Conservation (phyloP, 2,888 invertebrate species). For the Protophormia terraenovae region DNA sequence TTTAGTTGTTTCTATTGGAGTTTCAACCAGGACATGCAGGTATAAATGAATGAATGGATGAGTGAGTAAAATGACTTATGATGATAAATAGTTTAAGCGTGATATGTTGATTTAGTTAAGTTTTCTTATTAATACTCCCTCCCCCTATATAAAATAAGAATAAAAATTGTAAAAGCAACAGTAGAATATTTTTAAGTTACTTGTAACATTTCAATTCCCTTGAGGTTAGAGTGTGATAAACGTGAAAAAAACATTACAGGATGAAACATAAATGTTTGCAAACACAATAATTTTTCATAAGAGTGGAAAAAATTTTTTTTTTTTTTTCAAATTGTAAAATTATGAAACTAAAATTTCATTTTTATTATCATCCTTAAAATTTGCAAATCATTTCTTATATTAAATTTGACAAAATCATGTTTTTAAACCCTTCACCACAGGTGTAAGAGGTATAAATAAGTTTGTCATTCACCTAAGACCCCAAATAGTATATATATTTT, state of each 20-base stretch:
- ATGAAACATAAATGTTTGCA: background rate
- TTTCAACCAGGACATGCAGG: constrained; percentile 48
- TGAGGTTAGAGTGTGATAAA: background rate
- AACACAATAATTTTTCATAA: background rate
- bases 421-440: too few relatives aligned
- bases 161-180: too few relatives aligned
- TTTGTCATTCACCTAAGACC: too few relatives aligned
- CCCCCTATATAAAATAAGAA: too few relatives aligned
- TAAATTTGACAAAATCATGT: too few relatives aligned
- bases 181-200: constrained; percentile 36
- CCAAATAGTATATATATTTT: too few relatives aligned
- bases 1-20: constrained; percentile 14
- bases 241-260: background rate
- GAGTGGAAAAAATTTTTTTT: background rate
- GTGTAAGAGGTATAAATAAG: too few relatives aligned
- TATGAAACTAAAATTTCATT: too few relatives aligned
- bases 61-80: constrained; percentile 78
- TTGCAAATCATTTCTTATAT: background rate
- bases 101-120: constrained; percentile 71
- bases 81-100: constrained; percentile 80
- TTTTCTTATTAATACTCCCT: constrained; percentile 53
- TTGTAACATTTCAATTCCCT: constrained; percentile 38
- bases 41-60: constrained; percentile 52
- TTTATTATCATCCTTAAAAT: background rate
- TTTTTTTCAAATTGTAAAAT: background rate